Evolutionary conservation across 2,113 vertebrate species (phyloP), one percentile per base, ranked within the genome.

Genomic region (Mormoops blainvillei): DNA sequence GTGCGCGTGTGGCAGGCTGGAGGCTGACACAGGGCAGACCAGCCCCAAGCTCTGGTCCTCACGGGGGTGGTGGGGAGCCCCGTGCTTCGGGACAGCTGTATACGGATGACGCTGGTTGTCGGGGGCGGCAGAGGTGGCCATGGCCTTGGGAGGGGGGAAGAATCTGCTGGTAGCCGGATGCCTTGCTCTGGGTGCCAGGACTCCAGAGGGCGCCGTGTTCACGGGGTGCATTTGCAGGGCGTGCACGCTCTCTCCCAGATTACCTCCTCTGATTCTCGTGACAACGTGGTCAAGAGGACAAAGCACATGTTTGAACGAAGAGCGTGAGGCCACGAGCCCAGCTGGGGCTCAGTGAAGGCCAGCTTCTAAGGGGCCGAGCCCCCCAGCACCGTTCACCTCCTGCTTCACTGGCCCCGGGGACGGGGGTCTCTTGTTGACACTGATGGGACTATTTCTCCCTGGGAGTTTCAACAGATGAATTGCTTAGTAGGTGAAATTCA

Each of bases 171-270:
- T n/a, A 8, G 1, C 1, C 1, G 20, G 16, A 19, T 0, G 0
- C 1, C 7, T 38, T 1, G 0, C 11, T 13, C 52, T 3, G 33
- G 6, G 4, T n/a, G 48, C 4, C 2, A 0, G 19, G 41, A 13
- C 0, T 18, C 31, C 1, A 1, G 1, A 24, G 68, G 45, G 10
- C 2, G 0, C 26, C 0, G 0, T 5, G 2, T 7, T 0, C 0
- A 2, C 1, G 5, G 7, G 33, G 20, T 0, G 3, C 7, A 0
- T 14, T 3, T 12, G 22, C 18, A 5, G 15, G 22, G 20, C 16
- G 0, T 9, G 7, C 1, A 2, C 1, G 2, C 31, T n/a, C 2
- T 12, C 45, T 20, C 36, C 45, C 2, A 33, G 26, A 0, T 0
- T 1, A 22, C 4, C 36, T 43, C 28, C 24, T 70, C 52, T 9